Evolutionary conservation across 2,797 vertebrate species (phyloP).

Genomic region (Lacerta agilis): DNA sequence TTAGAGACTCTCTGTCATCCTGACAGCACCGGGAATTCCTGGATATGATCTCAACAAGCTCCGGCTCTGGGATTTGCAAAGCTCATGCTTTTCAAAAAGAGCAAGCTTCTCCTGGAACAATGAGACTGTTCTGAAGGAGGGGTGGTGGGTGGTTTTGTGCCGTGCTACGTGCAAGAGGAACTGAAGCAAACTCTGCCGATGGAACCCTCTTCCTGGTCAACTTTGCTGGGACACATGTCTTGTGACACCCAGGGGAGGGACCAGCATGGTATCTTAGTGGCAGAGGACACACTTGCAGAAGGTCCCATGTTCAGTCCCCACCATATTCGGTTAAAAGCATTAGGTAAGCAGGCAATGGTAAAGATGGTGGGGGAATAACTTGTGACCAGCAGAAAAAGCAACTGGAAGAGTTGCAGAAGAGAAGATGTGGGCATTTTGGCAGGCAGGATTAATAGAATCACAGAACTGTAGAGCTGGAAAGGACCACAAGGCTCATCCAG

Average conservation of each 20-base stretch:
- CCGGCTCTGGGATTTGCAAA: not conserved
- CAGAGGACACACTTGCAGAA: not conserved
- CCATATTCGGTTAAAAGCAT: too few relatives aligned
- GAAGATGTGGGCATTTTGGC: too few relatives aligned
- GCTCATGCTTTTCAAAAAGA: not conserved
- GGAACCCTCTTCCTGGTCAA: not conserved
- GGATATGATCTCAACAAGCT: conserved; percentile 18
- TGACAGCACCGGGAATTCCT: conserved; percentile 9
- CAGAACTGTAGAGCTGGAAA: too few relatives aligned
- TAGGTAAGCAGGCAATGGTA: too few relatives aligned
- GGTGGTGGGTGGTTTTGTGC: not conserved
- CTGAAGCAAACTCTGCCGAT: not conserved
- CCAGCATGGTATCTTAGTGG: not conserved
- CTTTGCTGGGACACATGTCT: not conserved
- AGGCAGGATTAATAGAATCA: too few relatives aligned
- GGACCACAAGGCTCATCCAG: too few relatives aligned
- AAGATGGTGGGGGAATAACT: too few relatives aligned
- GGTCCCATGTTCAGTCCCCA: too few relatives aligned
- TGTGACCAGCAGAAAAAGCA: not conserved
- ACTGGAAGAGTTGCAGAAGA: too few relatives aligned
- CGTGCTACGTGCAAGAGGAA: too few relatives aligned
- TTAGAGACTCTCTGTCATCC: fast-evolving
- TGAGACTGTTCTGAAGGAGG: too few relatives aligned
- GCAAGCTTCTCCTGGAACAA: not conserved
- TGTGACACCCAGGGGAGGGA: not conserved